Conservation (phyloP, 2,797 vertebrate genomes). For the Rousettus madagascariensis region DNA sequence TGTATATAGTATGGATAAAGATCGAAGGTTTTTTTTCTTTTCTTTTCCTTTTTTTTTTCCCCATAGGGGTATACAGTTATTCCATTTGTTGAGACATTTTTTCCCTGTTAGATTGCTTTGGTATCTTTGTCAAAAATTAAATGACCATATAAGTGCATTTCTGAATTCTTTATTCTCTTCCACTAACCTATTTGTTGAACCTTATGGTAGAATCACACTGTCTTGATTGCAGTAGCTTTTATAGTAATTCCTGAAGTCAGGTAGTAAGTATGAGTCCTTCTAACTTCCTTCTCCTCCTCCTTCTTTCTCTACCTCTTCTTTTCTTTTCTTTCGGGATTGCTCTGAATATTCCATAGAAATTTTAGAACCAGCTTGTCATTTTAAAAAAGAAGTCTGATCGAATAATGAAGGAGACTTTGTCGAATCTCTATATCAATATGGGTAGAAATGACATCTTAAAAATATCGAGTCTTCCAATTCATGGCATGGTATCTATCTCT, state of each 20-base stretch:
- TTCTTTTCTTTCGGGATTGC: neutral
- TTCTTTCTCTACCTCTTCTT: neutral
- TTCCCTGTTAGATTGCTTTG: neutral
- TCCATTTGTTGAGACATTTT: neutral
- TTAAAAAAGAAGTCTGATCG: neutral
- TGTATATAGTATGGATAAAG: neutral
- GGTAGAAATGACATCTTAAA: neutral
- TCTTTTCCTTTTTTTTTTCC: no score
- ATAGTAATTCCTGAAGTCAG: neutral
- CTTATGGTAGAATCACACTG: neutral
- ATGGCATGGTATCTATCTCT: neutral
- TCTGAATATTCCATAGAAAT: neutral
- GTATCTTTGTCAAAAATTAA: neutral
- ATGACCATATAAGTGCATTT: neutral
- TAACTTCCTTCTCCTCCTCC: neutral
- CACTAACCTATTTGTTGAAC: neutral
- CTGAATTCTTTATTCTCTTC: neutral
- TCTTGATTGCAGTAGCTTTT: neutral
- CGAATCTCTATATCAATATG: neutral
- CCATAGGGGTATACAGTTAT: neutral
- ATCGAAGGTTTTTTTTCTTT: neutral
- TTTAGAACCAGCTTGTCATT: conserved; percentile 8
- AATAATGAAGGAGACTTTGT: neutral
- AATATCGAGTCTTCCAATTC: neutral
- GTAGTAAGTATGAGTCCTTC: neutral